These are phyloP conservation scores for Tachuris rubrigastra DNA, from an alignment of 2,113 vertebrate species.

Conservation along the genomic window DNA sequence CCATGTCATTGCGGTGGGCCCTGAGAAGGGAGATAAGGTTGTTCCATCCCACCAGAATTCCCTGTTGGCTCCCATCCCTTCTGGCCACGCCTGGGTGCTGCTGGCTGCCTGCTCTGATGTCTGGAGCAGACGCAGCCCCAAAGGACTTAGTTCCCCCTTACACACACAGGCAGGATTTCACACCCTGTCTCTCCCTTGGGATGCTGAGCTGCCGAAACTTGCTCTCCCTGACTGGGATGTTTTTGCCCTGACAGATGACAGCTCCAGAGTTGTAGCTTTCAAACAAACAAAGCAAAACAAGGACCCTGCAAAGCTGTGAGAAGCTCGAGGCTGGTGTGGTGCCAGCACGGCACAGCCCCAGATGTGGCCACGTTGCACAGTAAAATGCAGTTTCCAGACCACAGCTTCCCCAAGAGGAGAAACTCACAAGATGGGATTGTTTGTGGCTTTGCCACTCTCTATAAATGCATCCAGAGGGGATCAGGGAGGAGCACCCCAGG, in stretches of 20 bases:
- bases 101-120: not conserved
- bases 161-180: not conserved
- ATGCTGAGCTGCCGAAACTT: not conserved
- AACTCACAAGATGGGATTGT: not conserved
- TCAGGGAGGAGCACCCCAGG: rapidly evolving
- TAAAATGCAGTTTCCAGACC: not conserved
- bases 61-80: not conserved
- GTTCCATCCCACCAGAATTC: not conserved
- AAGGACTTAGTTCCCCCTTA: not conserved
- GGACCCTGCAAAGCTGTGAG: not conserved
- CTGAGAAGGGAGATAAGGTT: slow-evolving; percentile 62
- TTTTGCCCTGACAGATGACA: not conserved
- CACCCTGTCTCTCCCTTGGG: not conserved
- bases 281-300: slow-evolving; percentile 8
- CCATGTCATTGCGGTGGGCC: slow-evolving; percentile 90
- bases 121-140: not conserved
- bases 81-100: not conserved
- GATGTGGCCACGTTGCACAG: not conserved
- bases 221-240: not conserved
- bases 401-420: not conserved
- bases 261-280: not conserved
- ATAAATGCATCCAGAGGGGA: not conserved
- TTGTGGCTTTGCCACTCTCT: not conserved
- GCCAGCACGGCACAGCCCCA: not conserved
- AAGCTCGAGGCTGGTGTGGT: not conserved